Evolutionary conservation across 2,888 invertebrate species (phyloP).

Genomic region (Drosophila subquinaria): DNA sequence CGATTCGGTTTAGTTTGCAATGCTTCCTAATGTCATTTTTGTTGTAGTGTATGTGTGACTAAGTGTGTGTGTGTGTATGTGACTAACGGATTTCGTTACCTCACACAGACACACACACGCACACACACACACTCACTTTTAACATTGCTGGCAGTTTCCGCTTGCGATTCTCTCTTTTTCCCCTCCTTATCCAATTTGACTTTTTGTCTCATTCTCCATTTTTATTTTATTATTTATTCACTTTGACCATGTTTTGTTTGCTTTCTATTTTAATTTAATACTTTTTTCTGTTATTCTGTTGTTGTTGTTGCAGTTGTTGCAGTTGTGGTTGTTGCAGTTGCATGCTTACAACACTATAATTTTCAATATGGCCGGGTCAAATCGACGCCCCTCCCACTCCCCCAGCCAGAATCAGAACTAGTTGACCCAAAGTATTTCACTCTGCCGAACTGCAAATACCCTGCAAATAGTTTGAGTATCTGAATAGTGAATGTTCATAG

Average conservation of each 20-base stretch:
- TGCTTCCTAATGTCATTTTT: slow-evolving; percentile 50
- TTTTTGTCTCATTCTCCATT: slow-evolving; percentile 11
- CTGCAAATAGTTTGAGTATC: slow-evolving; percentile 5
- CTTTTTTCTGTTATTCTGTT: slow-evolving; percentile 14
- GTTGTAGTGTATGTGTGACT: slow-evolving; percentile 15
- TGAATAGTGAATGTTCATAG: not conserved
- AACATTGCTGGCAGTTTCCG: slow-evolving; percentile 70
- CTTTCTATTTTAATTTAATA: slow-evolving; percentile 70
- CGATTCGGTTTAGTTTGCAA: slow-evolving; percentile 47
- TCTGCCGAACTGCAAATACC: slow-evolving; percentile 16
- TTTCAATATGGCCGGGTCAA: slow-evolving; percentile 65
- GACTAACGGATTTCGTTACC: slow-evolving; percentile 40
- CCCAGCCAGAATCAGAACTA: not conserved
- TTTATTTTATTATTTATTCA: slow-evolving; percentile 49
- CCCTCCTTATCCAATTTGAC: not conserved
- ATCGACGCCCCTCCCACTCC: not conserved
- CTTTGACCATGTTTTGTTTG: slow-evolving; percentile 63
- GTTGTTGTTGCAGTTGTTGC: slow-evolving; percentile 33
- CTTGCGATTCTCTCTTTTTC: slow-evolving; percentile 56
- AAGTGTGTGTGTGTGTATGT: slow-evolving; percentile 28
- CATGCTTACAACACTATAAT: slow-evolving; percentile 76
- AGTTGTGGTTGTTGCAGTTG: slow-evolving; percentile 59
- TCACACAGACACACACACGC: slow-evolving; percentile 37
- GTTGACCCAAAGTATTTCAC: slow-evolving; percentile 5
- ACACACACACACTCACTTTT: slow-evolving; percentile 22